Percentiles rank a stretch among this genome's conserved stretches.
Evolutionary conservation across 2,888 invertebrate species (phyloP).

Genomic region (Diaprepes abbreviatus): DNA sequence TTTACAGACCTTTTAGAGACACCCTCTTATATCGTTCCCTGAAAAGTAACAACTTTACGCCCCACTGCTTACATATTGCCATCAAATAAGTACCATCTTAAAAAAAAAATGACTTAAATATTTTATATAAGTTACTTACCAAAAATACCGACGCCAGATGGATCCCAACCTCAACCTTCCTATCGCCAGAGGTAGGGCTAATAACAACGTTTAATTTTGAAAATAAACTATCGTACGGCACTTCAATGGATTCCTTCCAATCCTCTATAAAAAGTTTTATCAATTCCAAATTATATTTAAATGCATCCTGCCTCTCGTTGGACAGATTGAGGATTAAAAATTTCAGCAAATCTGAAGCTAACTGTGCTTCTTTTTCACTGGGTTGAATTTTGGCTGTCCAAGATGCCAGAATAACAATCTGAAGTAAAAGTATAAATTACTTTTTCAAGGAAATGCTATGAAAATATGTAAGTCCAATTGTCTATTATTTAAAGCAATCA

Average conservation of each 20-base stretch:
- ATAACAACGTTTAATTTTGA: slow-evolving; percentile 42
- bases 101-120: too few relatives aligned
- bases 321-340: slow-evolving; percentile 70
- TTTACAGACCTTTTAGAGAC: too few relatives aligned
- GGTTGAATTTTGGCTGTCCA: slow-evolving; percentile 71
- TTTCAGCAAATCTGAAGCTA: slow-evolving; percentile 69
- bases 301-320: slow-evolving; percentile 69
- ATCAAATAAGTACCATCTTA: too few relatives aligned
- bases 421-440: too few relatives aligned
- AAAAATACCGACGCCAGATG: slow-evolving; percentile 66
- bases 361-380: slow-evolving; percentile 59
- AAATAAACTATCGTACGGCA: slow-evolving; percentile 61
- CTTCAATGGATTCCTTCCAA: slow-evolving; percentile 68
- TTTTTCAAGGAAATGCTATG: too few relatives aligned
- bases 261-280: slow-evolving; percentile 70
- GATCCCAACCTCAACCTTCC: slow-evolving; percentile 63
- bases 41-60: too few relatives aligned
- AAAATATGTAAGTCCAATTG: too few relatives aligned
- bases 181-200: too few relatives aligned
- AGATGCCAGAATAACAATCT: slow-evolving; percentile 64
- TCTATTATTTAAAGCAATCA: too few relatives aligned
- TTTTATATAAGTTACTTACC: slow-evolving; percentile 58
- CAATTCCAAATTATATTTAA: slow-evolving; percentile 74
- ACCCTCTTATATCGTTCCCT: too few relatives aligned
- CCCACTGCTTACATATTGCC: too few relatives aligned